Percentiles rank a stretch among this genome's conserved stretches.
These are phyloP conservation scores for Arion vulgaris DNA, from an alignment of 1,140 invertebrate genomes.

Conservation along the genomic window DNA sequence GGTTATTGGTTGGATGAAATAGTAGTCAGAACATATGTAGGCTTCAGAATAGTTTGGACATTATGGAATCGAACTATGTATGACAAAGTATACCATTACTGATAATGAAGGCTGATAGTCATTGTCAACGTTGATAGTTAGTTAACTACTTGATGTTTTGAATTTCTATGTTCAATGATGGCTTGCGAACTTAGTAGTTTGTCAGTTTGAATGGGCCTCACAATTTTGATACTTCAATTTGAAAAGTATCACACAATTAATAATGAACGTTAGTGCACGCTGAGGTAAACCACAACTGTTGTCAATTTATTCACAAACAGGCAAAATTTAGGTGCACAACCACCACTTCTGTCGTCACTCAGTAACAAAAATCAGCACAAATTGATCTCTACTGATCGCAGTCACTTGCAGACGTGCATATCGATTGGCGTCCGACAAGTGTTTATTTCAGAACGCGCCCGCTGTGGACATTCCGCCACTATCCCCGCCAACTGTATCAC, in stretches of 20 bases:
- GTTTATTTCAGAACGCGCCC: not conserved
- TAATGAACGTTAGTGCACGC: not conserved
- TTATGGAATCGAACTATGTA: no score
- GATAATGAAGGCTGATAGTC: no score
- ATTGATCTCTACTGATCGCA: not conserved
- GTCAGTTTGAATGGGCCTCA: no score
- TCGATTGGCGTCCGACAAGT: conserved; percentile 1
- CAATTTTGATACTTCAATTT: no score
- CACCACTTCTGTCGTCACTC: not conserved
- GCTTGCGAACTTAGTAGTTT: no score
- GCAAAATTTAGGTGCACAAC: not conserved
- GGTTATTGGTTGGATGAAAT: no score
- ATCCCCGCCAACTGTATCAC: not conserved
- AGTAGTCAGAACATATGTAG: no score
- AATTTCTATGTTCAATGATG: no score
- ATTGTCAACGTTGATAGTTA: no score
- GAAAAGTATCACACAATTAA: not conserved
- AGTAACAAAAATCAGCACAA: not conserved
- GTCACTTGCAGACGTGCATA: not conserved
- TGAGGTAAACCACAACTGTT: not conserved
- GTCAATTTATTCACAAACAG: not conserved
- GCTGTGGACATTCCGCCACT: not conserved
- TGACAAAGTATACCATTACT: no score
- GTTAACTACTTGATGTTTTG: no score
- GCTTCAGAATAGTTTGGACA: no score